Base-by-base conservation (phyloP, 2,888 invertebrate genomes). In the Drosophila borborema region DNA sequence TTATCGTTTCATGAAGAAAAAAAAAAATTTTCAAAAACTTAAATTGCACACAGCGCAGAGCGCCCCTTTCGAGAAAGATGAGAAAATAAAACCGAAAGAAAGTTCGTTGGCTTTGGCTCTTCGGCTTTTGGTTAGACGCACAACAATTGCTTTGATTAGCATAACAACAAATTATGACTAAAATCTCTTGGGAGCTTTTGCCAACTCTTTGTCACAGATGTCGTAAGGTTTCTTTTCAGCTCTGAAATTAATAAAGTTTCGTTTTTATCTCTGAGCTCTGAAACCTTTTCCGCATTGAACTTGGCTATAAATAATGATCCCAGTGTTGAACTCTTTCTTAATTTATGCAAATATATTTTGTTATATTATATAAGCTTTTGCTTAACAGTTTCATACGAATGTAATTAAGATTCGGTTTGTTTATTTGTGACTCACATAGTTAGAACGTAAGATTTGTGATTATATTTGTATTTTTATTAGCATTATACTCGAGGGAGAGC, bases 1-100 rank as follows among this genome's bases (percentile, higher is more conserved):
- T 82, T 86, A 83, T 85, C 68, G 72, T 73, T 72, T 81, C 72
- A 85, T 65, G 71, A 34, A 23, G 23, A 23, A 23, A 34, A 51
- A 14, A 14, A 79, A 82, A 82, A 77, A 82, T 89, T 83, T 88
- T 88, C 89, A 88, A 85, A 86, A 67, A 74, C 70, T 54, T 54
- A 69, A 62, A 58, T 66, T 64, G 72, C 64, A 49, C 54, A 49
- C 18, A 45, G 34, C 36, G 51, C 18, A 45, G 20, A 45, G 51
- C 51, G 18, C 70, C 72, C 63, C 65, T 41, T 41, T 56, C 55
- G 38, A 20, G 38, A 38, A 43, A 31, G 31, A 51, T 18, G 49
- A 51, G 49, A 51, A 28, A 34, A 34, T n/a, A 12, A 31, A 51
- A 18, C 31, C 34, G 60, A 46, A 75, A 75, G 77, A 77, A 77